Percentiles rank a stretch among this genome's conserved stretches.
Conservation (phyloP, 2,797 vertebrate genomes). For the Lepilemur ruficaudatus region DNA sequence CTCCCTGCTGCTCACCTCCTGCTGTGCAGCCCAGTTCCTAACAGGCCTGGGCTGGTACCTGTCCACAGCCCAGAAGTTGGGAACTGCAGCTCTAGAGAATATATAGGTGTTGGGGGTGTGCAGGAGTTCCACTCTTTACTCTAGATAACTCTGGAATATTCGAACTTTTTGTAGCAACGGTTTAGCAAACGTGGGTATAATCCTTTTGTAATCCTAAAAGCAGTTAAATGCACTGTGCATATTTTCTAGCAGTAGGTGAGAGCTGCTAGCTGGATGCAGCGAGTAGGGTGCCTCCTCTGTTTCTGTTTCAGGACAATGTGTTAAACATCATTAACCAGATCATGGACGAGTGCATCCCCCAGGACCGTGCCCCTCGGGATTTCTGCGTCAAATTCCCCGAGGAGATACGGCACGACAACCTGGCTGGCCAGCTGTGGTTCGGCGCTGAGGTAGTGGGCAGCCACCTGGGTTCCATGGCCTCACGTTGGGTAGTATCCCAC, state of each 20-base stretch:
- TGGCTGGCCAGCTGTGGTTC: constrained; percentile 98
- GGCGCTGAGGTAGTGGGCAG: constrained; percentile 92
- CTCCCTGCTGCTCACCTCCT: too few species aligned
- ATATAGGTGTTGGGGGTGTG: not conserved
- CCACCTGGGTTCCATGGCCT: accelerated
- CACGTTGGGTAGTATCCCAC: accelerated
- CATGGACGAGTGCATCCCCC: constrained; percentile 98
- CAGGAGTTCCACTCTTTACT: accelerated
- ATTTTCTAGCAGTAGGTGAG: accelerated
- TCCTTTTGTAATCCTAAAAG: accelerated
- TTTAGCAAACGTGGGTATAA: accelerated
- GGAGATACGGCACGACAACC: constrained; percentile 99
- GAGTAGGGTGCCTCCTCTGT: accelerated
- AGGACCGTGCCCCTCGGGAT: constrained; percentile 95
- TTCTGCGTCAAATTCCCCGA: constrained; percentile 98
- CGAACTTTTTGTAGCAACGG: accelerated
- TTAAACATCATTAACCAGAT: constrained; percentile 98
- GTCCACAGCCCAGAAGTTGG: too few species aligned
- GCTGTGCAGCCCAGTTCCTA: too few species aligned
- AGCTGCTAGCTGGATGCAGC: accelerated
- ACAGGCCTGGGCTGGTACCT: too few species aligned
- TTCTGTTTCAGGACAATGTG: constrained; percentile 92
- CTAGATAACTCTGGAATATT: not conserved
- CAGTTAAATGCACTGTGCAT: accelerated
- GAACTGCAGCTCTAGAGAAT: not conserved